Base-by-base conservation (phyloP, 2,888 invertebrate genomes). In the Athalia rosae region DNA sequence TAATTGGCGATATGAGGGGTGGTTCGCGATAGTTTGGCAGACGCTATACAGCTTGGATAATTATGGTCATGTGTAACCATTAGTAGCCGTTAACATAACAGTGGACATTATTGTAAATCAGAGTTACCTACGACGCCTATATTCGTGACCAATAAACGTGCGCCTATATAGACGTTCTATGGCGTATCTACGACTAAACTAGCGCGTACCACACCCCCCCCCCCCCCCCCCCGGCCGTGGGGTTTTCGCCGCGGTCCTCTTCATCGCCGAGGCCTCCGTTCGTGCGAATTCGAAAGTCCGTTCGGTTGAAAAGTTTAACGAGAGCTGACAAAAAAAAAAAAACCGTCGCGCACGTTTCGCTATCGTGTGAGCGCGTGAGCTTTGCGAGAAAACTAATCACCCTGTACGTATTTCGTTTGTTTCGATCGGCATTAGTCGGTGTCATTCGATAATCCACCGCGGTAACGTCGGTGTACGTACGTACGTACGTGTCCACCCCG, bases 71-170 rank as follows among this genome's bases (percentile, higher is more conserved):
- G 83, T 84, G 80, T 87, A 86, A 85, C 85, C 87, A 87, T 87
- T 87, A 87, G 81, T 79, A 83, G 84, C 84, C 85, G 85, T 87
- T 87, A 85, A 87, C 85, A 86, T 84, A 58, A 62, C 74, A 83
- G 79, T 80, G 83, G 79, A 82, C 86, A 86, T 87, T 86, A 87
- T 85, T 85, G 85, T 87, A 87, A 87, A 87, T 87, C 87, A 87
- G 84, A 82, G 87, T 87, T 87, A 86, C 84, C 84, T 82, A 82
- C 84, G 80, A 85, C n/a, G 11, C 15, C 45, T 71, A 71, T 58
- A 71, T 53, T 11, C 28, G 28, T 28, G 28, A 41, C 67, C 67
- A 67, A 67, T 67, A 67, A 67, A 50, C 53, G 67, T 67, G 53
- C 50, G 50, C 67, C 67, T 53, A 28, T 43, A 43, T 62, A 41